Evolutionary conservation across 2,797 vertebrate species (phyloP).

Genomic region (Galago senegalensis): DNA sequence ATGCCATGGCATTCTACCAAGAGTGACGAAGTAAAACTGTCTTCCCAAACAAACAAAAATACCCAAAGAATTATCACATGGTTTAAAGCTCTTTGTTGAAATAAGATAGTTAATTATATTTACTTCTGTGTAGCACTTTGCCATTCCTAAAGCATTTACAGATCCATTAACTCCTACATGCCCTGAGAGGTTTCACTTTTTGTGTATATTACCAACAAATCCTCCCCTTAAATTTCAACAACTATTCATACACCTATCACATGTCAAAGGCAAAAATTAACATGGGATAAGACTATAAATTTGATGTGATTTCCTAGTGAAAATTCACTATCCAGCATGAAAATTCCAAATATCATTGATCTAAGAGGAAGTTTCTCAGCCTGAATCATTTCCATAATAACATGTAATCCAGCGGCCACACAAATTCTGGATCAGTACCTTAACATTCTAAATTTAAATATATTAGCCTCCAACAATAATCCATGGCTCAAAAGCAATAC

Average conservation of each 20-base stretch:
- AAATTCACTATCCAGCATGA: neutral
- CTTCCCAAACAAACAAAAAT: too few relatives aligned
- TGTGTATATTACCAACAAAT: neutral
- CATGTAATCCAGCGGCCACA: neutral
- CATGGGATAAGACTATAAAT: neutral
- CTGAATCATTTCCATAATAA: neutral
- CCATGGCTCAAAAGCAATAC: neutral
- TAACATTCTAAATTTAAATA: constrained; percentile 17
- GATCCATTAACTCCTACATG: neutral
- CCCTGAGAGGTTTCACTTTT: neutral
- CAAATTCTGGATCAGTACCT: neutral
- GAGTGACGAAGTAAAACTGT: too few relatives aligned
- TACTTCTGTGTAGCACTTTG: neutral
- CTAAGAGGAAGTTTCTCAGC: neutral
- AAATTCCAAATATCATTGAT: neutral
- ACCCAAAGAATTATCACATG: neutral
- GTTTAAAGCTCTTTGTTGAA: neutral
- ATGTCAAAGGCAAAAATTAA: neutral
- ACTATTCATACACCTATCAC: neutral
- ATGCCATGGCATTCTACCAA: too few relatives aligned
- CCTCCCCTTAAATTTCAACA: neutral
- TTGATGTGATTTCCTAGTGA: neutral
- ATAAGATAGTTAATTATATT: neutral
- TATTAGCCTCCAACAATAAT: neutral
- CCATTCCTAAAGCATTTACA: neutral